A percentile compares a stretch with the other conserved stretches of the same genome.
Evolutionary conservation across 2,797 vertebrate genomes (phyloP).

Genomic region (Microcaecilia unicolor): DNA sequence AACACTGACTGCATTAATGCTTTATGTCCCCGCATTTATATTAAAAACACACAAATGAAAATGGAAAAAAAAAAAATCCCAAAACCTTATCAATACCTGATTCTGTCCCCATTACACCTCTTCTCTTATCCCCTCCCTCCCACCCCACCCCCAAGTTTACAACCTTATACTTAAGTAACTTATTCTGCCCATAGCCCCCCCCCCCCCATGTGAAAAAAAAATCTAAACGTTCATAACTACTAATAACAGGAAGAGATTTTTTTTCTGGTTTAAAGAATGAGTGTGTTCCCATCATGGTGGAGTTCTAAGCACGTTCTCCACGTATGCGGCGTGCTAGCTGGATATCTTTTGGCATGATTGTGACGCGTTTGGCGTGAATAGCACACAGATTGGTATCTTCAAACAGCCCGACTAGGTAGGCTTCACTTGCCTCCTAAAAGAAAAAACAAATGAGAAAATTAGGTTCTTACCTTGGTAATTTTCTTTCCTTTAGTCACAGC

Average conservation of each 20-base stretch:
- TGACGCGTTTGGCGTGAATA: slow-evolving; percentile 76
- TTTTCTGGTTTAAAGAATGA: slow-evolving; percentile 50
- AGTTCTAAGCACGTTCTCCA: slow-evolving; percentile 66
- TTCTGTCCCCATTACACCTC: slow-evolving; percentile 59
- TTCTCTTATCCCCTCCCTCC: too few relatives aligned
- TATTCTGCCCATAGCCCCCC: too few relatives aligned
- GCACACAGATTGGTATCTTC: slow-evolving; percentile 76
- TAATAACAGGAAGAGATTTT: slow-evolving; percentile 66
- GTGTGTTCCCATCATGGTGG: slow-evolving; percentile 38
- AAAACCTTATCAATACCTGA: slow-evolving; percentile 56
- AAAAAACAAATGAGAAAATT: slow-evolving; percentile 17
- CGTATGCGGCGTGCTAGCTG: slow-evolving; percentile 74
- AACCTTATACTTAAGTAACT: slow-evolving; percentile 66
- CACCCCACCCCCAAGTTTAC: too few relatives aligned
- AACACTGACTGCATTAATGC: slow-evolving; percentile 46
- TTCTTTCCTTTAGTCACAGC: too few relatives aligned
- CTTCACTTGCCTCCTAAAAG: slow-evolving; percentile 67
- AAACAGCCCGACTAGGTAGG: slow-evolving; percentile 74
- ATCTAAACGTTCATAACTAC: slow-evolving; percentile 72
- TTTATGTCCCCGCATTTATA: slow-evolving; percentile 46
- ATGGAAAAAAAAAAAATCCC: slow-evolving; percentile 54
- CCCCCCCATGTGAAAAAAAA: slow-evolving; percentile 56
- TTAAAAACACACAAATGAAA: slow-evolving; percentile 69
- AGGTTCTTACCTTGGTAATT: too few relatives aligned
- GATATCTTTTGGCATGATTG: slow-evolving; percentile 79